phyloP scores from a whole-genome alignment of 2,888 invertebrate species.

The Aporophyla nigra region DNA sequence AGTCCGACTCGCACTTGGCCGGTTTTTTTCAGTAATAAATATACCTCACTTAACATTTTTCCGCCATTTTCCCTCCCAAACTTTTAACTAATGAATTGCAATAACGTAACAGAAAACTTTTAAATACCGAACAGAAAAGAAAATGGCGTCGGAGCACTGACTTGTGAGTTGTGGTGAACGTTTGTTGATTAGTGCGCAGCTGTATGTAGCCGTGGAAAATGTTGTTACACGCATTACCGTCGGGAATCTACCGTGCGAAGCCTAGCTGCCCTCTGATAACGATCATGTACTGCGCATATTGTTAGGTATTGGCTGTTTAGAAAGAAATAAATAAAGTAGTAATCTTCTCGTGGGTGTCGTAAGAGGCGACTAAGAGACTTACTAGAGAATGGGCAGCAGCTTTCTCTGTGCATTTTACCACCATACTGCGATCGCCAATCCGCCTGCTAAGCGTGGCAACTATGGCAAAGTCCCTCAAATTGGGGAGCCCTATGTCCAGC shows the following conservation, averaged over 20 bases:
- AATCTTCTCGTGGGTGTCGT: too few relatives aligned
- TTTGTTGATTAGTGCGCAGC: slow-evolving; percentile 65
- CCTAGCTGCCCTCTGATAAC: slow-evolving; percentile 57
- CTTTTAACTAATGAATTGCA: not conserved
- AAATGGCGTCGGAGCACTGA: slow-evolving; percentile 42
- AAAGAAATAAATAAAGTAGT: slow-evolving; percentile 1
- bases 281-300: slow-evolving; percentile 12
- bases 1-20: too few relatives aligned
- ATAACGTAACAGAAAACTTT: slow-evolving; percentile 1
- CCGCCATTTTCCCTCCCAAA: not conserved
- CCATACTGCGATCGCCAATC: too few relatives aligned
- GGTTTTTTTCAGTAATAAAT: too few relatives aligned
- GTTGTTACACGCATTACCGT: slow-evolving; percentile 67
- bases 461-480: too few relatives aligned
- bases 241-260: slow-evolving; percentile 58
- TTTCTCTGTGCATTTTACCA: too few relatives aligned
- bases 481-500: too few relatives aligned
- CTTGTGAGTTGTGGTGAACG: slow-evolving; percentile 31
- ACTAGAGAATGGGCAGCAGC: too few relatives aligned
- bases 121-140: slow-evolving; percentile 36
- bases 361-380: too few relatives aligned
- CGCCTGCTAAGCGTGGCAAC: too few relatives aligned
- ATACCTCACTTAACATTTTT: not conserved
- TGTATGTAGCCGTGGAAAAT: slow-evolving; percentile 68
- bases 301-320: not conserved